Base-by-base conservation (phyloP, 2,888 invertebrate genomes). In the Apomyelois bistriatella region DNA sequence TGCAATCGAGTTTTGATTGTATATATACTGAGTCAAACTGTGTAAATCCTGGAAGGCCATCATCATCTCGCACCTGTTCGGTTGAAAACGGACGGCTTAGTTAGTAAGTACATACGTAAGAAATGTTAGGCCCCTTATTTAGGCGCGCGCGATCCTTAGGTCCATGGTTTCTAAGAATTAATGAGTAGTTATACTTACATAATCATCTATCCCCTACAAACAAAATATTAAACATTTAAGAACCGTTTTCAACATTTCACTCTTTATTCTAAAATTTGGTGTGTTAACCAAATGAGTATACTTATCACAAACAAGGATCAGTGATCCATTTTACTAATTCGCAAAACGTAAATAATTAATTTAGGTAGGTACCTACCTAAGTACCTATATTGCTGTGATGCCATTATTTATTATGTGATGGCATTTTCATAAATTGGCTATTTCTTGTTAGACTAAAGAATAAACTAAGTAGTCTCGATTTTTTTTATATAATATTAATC, bases 81-180 rank as follows among this genome's bases (percentile, higher is more conserved):
- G 22, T 22, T 22, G 3, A 22, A 22, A 22, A 22, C 22, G 48
- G 48, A 48, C 38, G 38, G 48, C 8, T 12, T 28, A 28, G 38
- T 38, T 6, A 16, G 6, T 28, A n/a, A n/a, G n/a, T n/a, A n/a
- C n/a, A n/a, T n/a, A 22, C 22, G 22, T 22, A 22, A 22, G 22
- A 22, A 38, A 8, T 8, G 13, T 47, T 47, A 47, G 47, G 47
- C 47, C 47, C 35, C 6, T 35, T n/a, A n/a, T n/a, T 47, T 47
- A 47, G 47, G 47, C 47, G 9, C 15, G 15, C 5, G 12, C 30
- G 30, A 22, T 28, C 12, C 10, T 1, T 32, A 32, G 28, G 28
- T 43, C 43, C 4, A 28, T 43, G 7, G 10, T 43, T 7, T 28
- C 12, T 43, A 12, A 42, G 13, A 38, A 38, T 6, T 3, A 36